Evolutionary conservation across 2,797 vertebrate genomes (phyloP).

Genomic region (Stomatorhinus walkeri): DNA sequence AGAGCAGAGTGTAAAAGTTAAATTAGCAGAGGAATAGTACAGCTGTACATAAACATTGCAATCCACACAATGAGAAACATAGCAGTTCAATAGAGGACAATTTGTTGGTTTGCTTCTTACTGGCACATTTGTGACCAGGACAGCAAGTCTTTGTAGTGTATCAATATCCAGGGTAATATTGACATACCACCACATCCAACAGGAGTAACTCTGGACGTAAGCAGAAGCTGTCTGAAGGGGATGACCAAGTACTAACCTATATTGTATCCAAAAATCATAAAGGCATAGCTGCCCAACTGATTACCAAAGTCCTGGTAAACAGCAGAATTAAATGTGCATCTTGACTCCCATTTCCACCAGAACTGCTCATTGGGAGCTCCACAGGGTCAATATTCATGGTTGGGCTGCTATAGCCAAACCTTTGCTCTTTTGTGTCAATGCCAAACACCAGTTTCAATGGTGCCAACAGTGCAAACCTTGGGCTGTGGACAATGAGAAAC

Average conservation of each 20-base stretch:
- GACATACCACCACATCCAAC: background rate
- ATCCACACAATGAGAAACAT: background rate
- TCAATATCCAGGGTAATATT: background rate
- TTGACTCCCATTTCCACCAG: background rate
- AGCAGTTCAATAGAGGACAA: background rate
- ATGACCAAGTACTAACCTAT: background rate
- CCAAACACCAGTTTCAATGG: background rate
- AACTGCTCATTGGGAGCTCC: background rate
- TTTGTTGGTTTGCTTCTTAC: background rate
- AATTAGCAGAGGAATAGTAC: background rate
- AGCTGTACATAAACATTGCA: background rate
- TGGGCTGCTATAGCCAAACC: background rate
- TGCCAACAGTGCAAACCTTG: background rate
- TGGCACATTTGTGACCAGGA: background rate
- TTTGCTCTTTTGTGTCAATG: background rate
- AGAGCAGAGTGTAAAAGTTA: background rate
- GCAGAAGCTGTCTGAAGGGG: background rate
- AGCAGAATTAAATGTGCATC: background rate
- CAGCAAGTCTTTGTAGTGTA: background rate
- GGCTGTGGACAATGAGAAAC: background rate
- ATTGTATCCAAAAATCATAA: background rate
- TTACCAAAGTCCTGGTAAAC: too few species aligned
- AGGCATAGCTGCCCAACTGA: background rate
- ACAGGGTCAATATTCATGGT: background rate
- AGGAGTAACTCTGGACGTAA: background rate